Conservation (phyloP, 2,888 invertebrate species). For the Tenthredo distinguenda region DNA sequence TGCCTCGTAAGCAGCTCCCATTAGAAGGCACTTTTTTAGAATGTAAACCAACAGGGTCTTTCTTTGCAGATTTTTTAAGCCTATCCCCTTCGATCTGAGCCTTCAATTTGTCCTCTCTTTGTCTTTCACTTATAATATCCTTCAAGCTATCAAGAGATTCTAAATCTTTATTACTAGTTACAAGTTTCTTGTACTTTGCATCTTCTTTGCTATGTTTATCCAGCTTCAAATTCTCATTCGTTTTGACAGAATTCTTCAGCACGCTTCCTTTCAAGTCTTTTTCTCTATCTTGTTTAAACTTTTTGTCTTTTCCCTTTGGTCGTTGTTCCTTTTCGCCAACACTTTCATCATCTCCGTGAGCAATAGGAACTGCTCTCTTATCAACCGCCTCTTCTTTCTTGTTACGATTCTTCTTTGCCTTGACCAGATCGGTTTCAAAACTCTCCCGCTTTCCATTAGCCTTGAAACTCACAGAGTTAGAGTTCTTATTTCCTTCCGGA, state of each 20-base stretch:
- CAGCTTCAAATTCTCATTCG: slow-evolving; percentile 78
- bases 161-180: slow-evolving; percentile 72
- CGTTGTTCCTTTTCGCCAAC: slow-evolving; percentile 75
- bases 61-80: slow-evolving; percentile 68
- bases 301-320: slow-evolving; percentile 79
- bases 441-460: slow-evolving; percentile 69
- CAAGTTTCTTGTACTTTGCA: slow-evolving; percentile 70
- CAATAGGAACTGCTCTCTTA: slow-evolving; percentile 68
- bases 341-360: slow-evolving; percentile 63
- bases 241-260: slow-evolving; percentile 80
- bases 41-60: slow-evolving; percentile 66
- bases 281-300: slow-evolving; percentile 79
- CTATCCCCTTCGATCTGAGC: slow-evolving; percentile 70
- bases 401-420: slow-evolving; percentile 65
- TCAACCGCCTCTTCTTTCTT: slow-evolving; percentile 77
- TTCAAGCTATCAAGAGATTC: slow-evolving; percentile 75
- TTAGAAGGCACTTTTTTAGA: slow-evolving; percentile 78
- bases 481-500: slow-evolving; percentile 56
- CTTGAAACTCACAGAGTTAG: slow-evolving; percentile 45
- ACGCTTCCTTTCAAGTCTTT: slow-evolving; percentile 82
- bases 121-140: slow-evolving; percentile 74
- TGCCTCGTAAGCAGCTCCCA: slow-evolving; percentile 72
- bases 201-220: slow-evolving; percentile 78
- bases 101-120: slow-evolving; percentile 73
- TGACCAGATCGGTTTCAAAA: slow-evolving; percentile 61